These are phyloP conservation scores for Polypterus senegalus DNA, from an alignment of 2,113 vertebrate genomes.

Conservation along the genomic window DNA sequence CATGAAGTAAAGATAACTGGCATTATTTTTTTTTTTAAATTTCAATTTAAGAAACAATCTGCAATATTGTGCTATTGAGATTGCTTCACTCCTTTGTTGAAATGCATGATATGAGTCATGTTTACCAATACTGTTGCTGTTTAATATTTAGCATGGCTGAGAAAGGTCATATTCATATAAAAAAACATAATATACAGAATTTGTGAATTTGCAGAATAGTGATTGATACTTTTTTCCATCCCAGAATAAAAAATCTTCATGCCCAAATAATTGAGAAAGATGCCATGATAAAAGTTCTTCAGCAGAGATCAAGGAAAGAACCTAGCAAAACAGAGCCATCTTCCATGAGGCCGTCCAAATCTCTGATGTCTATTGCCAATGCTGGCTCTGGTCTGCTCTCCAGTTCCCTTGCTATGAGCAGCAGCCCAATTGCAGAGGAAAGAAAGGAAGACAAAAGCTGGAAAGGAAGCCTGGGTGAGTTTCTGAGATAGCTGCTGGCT, in stretches of 20 bases:
- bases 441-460: slow-evolving; percentile 82
- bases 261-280: slow-evolving; percentile 98
- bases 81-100: no score
- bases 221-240: neutral
- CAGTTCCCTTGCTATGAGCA: slow-evolving; percentile 73
- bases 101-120: no score
- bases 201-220: no score
- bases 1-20: no score
- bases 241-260: slow-evolving; percentile 91
- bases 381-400: slow-evolving; percentile 70
- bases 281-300: slow-evolving; percentile 97
- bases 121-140: no score
- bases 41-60: no score
- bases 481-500: neutral
- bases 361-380: slow-evolving; percentile 93
- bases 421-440: slow-evolving; percentile 84
- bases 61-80: no score
- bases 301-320: slow-evolving; percentile 91
- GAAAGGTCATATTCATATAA: no score
- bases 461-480: slow-evolving; percentile 91
- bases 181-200: no score
- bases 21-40: no score
- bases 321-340: slow-evolving; percentile 71
- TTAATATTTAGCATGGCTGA: no score
- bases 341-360: slow-evolving; percentile 91